Evolutionary conservation across 64 coral and sea anemone genomes (phyloP), one percentile per base, ranked within the genome.

Genomic region (Montipora capricornis): DNA sequence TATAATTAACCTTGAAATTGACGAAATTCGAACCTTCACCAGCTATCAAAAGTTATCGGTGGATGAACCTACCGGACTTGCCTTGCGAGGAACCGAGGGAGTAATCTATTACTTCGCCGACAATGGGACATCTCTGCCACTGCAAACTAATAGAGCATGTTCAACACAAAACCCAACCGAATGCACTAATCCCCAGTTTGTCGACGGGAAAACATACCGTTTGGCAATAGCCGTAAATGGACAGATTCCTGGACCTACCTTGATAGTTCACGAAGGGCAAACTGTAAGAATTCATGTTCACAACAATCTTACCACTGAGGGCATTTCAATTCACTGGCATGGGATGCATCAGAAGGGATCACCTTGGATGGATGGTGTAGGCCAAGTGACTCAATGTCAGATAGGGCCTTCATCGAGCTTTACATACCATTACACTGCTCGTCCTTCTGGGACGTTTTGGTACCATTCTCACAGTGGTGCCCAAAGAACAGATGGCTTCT

Each of bases 361-460:
- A 51, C 89, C 89, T 26, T 95, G 94, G 94, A 89, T 92, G 89
- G 94, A 95, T 82, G 94, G 94, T 12, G 94, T 95, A 8, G 68
- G 68, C 4, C 80, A 87, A 73, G 85, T 95, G 9, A 88, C 89
- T 8, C 94, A 95, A 62, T 95, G 94, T 55, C 89, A 73, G 15
- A 92, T 95, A 83, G 79, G 62, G 12, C 90, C 90, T 44, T 57
- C 49, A 58, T 58, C 90, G 2, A 92, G 80, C 80, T 92, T 83
- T 74, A 57, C 90, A 51, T 92, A 92, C 68, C 47, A 57, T 5
- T 92, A 83, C 90, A 84, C 7, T 58, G 80, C 90, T 62, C 26
- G 15, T 44, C 90, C 78, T 53, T 75, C 90, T 29, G 90, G 90
- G 48, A 92, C 90, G 0, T 92, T 83, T 62, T 92, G 90, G 90